Percentiles rank a stretch among this genome's conserved stretches.
phyloP scores from a whole-genome alignment of 2,797 vertebrate genomes.

The Peromyscus melanophrys region DNA sequence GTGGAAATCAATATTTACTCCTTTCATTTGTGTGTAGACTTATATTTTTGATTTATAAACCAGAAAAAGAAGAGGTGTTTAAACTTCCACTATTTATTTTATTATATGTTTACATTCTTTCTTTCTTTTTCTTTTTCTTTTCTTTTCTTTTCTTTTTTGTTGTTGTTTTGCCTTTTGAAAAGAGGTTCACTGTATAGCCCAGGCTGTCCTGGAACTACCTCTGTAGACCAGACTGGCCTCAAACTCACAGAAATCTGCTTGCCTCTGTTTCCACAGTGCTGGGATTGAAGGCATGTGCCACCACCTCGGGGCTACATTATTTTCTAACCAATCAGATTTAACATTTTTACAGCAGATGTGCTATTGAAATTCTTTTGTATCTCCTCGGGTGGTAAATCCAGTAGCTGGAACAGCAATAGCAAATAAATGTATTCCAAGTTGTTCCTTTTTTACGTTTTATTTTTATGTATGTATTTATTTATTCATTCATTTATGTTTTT shows the following conservation, averaged over 20 bases:
- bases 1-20: too few relatives aligned
- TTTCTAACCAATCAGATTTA: constrained; percentile 19
- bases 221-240: background rate
- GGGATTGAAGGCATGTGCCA: background rate
- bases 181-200: background rate
- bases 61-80: background rate
- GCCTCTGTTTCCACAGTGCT: background rate
- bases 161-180: background rate
- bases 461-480: background rate
- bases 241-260: background rate
- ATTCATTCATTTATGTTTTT: background rate
- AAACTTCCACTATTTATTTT: background rate
- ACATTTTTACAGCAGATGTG: background rate
- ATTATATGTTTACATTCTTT: background rate
- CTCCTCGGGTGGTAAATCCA: background rate
- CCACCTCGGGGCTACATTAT: background rate
- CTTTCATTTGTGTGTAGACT: background rate
- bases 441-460: background rate
- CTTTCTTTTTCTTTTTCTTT: background rate
- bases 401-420: background rate
- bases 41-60: background rate
- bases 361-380: constrained; percentile 22
- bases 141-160: accelerated
- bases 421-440: constrained; percentile 15
- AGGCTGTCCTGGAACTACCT: background rate